phyloP scores from a whole-genome alignment of 1,140 invertebrate genomes.

The Polypedilum pembai region DNA sequence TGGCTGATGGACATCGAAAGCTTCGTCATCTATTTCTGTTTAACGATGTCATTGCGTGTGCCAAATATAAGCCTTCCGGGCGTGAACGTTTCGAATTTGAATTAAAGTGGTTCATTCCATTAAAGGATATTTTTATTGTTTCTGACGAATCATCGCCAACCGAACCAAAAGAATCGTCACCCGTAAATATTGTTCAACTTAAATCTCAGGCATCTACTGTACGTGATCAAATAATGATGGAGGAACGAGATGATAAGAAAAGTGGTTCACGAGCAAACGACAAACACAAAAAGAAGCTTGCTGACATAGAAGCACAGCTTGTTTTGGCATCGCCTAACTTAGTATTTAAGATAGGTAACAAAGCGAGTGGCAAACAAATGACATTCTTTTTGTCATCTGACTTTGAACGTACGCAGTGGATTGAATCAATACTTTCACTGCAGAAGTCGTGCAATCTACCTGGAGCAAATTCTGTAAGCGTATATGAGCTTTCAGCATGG shows the following conservation, averaged over 20 bases:
- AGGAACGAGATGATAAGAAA: slow-evolving; percentile 60
- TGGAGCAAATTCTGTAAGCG: slow-evolving; percentile 57
- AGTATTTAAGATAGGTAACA: slow-evolving; percentile 66
- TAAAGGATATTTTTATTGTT: slow-evolving; percentile 57
- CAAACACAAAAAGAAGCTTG: slow-evolving; percentile 79
- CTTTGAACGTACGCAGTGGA: slow-evolving; percentile 88
- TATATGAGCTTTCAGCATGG: slow-evolving; percentile 78
- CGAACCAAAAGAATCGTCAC: slow-evolving; percentile 57
- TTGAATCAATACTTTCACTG: slow-evolving; percentile 77
- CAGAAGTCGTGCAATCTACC: slow-evolving; percentile 47
- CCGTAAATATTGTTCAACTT: slow-evolving; percentile 73
- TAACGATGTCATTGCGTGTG: slow-evolving; percentile 90
- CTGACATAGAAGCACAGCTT: slow-evolving; percentile 80
- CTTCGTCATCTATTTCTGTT: slow-evolving; percentile 88
- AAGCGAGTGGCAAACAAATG: slow-evolving; percentile 56
- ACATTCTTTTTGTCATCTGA: slow-evolving; percentile 88
- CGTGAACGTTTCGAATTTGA: slow-evolving; percentile 86
- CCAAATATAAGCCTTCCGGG: slow-evolving; percentile 83
- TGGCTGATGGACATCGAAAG: slow-evolving; percentile 80
- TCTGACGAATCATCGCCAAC: slow-evolving; percentile 53
- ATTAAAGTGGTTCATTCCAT: slow-evolving; percentile 84
- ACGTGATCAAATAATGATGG: slow-evolving; percentile 71
- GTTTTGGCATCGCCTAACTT: slow-evolving; percentile 84
- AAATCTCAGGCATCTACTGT: slow-evolving; percentile 80
- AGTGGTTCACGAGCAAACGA: slow-evolving; percentile 63